These are phyloP conservation scores for Perdita meconis DNA, from an alignment of 2,888 invertebrate species.

Conservation along the genomic window DNA sequence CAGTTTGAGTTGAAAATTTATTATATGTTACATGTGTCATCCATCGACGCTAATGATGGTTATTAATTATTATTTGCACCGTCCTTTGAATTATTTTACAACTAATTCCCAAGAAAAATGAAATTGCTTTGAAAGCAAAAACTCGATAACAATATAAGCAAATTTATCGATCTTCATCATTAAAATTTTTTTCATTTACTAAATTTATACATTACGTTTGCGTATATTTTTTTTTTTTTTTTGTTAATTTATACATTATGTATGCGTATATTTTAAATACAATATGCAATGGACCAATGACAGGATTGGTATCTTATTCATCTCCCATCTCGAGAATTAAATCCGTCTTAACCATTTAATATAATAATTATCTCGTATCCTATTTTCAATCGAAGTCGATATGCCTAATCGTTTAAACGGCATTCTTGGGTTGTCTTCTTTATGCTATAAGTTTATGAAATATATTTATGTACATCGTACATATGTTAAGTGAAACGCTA, in stretches of 20 bases:
- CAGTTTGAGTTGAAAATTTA: constrained; percentile 53
- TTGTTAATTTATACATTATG: constrained; percentile 69
- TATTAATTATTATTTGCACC: constrained; percentile 52
- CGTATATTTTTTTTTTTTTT: constrained; percentile 54
- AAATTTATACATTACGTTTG: constrained; percentile 72
- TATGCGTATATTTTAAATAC: constrained; percentile 70
- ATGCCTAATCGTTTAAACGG: constrained; percentile 61
- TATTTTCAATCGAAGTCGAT: constrained; percentile 67
- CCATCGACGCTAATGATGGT: constrained; percentile 39
- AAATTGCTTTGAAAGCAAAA: constrained; percentile 56
- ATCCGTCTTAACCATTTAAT: constrained; percentile 66
- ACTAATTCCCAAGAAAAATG: constrained; percentile 47
- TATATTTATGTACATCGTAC: constrained; percentile 63
- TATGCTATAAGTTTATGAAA: constrained; percentile 46
- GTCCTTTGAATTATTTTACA: constrained; percentile 57
- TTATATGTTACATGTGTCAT: constrained; percentile 55
- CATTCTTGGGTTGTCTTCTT: constrained; percentile 43
- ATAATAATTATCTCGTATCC: constrained; percentile 63
- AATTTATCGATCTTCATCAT: constrained; percentile 50
- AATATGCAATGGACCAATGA: constrained; percentile 71
- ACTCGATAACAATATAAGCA: constrained; percentile 57
- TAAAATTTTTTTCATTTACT: constrained; percentile 61
- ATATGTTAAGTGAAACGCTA: constrained; percentile 41
- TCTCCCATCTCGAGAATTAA: constrained; percentile 62
- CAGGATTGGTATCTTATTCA: constrained; percentile 66